Base-by-base conservation (phyloP, 1,140 invertebrate species). In the Meloidogyne floridensis region DNA sequence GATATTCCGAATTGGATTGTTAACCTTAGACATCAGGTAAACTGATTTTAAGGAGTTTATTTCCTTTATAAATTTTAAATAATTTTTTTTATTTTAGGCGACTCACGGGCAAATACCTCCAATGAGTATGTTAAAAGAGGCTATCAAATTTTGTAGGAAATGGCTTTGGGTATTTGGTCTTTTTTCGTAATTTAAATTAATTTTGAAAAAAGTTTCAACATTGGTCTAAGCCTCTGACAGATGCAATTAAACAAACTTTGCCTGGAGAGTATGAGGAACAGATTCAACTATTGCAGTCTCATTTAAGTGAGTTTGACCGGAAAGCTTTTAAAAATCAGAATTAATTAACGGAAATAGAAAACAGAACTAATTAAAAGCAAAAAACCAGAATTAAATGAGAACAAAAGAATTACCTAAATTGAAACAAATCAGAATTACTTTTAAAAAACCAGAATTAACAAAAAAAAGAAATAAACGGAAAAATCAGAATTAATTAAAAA, bases 1-100 rank as follows among this genome's bases (percentile, higher is more conserved):
- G 70, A n/a, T 42, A 83, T 83, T 83, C 82, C 82, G 32, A 32
- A 47, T 3, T 83, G 82, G 82, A 59, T 83, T 47, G 82, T 83
- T 13, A 47, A 84, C 9, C 43, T 75, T 65, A 54, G 82, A 18
- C 82, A 83, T 77, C n/a, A 77, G 47, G 47, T 47, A 32, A 32
- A 32, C 32, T 32, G 32, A 32, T 32, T 32, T 32, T 47, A 47
- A 47, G 47, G 4, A 47, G 47, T 47, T 47, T 47, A 6, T 47
- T 4, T 47, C 47, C 47, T 8, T 8, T 4, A 8, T 32, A 47
- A 47, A 47, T 6, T 47, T 0, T 4, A 47, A 47, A 47, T 47
- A 47, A 47, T 6, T 47, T 47, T 47, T 47, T 47, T 47, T 47
- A 47, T 47, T 47, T 1, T 6, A 47, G 10, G 82, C 81, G 15